Percentiles rank a stretch among this genome's conserved stretches.
Evolutionary conservation across 2,888 invertebrate species (phyloP).

Genomic region (Nephrotoma flavescens): DNA sequence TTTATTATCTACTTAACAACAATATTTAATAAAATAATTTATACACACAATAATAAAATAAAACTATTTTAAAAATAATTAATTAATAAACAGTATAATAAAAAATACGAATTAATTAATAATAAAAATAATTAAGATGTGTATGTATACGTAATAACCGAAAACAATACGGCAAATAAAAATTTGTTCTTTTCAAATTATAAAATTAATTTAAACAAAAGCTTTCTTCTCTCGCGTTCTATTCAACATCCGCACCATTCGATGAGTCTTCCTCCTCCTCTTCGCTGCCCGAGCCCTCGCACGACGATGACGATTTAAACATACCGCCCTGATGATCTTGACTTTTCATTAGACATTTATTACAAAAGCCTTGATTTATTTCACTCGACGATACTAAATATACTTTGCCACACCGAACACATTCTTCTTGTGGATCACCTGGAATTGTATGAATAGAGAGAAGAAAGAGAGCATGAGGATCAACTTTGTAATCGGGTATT

Average conservation of each 20-base stretch:
- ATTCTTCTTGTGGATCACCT: constrained; percentile 46
- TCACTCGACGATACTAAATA: constrained; percentile 29
- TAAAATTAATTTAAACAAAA: neutral
- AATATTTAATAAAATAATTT: neutral
- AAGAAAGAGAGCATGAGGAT: constrained; percentile 7
- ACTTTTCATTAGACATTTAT: constrained; percentile 21
- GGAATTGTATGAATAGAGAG: constrained; percentile 6
- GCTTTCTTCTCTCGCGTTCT: constrained; percentile 16
- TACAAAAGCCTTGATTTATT: constrained; percentile 27
- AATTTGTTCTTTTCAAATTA: neutral
- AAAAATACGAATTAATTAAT: neutral
- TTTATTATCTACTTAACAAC: neutral
- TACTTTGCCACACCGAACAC: constrained; percentile 41
- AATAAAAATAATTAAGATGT: neutral
- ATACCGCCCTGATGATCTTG: constrained; percentile 12
- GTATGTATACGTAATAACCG: neutral
- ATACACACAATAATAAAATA: neutral
- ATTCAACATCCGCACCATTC: constrained; percentile 23
- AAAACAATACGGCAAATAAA: neutral
- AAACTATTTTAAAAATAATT: neutral
- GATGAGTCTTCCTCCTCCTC: constrained; percentile 25
- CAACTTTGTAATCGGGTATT: neutral
- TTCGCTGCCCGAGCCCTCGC: constrained; percentile 18
- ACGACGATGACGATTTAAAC: constrained; percentile 21
- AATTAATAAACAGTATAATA: neutral